A percentile compares a stretch with the other conserved stretches of the same genome.
Evolutionary conservation across 2,888 invertebrate species (phyloP).

Genomic region (Limnephilus auricula): DNA sequence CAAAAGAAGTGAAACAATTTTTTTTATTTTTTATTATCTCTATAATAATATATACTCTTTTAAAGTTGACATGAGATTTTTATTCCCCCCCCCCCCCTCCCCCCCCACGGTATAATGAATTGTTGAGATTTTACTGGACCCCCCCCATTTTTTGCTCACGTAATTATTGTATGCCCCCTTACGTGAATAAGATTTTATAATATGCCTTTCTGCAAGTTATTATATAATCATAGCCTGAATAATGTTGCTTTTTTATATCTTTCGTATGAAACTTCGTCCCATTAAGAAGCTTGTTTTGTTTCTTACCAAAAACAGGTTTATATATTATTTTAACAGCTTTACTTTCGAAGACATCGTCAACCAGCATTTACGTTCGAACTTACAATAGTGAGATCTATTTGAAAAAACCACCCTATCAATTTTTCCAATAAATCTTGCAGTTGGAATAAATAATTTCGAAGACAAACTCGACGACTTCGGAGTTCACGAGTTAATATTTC

Average conservation of each 20-base stretch:
- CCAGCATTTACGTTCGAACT: neutral
- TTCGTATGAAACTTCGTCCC: no score
- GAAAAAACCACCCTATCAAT: neutral
- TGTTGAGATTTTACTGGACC: no score
- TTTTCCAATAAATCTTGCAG: neutral
- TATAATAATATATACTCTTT: no score
- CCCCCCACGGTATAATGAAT: no score
- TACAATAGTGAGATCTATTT: neutral
- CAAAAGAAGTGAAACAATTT: no score
- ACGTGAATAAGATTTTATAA: neutral
- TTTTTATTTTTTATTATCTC: no score
- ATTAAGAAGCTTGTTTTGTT: neutral
- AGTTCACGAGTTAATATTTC: constrained; percentile 35
- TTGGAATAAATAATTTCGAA: neutral
- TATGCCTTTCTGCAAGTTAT: no score
- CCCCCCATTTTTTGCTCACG: no score
- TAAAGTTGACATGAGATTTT: no score
- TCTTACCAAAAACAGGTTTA: neutral
- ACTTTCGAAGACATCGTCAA: neutral
- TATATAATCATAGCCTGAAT: neutral
- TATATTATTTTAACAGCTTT: neutral
- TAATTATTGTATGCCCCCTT: no score
- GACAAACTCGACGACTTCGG: neutral
- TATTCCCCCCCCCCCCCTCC: no score
- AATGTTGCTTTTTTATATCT: no score